Base-by-base conservation (phyloP, 2,797 vertebrate species). In the Benthosema pterotum region DNA sequence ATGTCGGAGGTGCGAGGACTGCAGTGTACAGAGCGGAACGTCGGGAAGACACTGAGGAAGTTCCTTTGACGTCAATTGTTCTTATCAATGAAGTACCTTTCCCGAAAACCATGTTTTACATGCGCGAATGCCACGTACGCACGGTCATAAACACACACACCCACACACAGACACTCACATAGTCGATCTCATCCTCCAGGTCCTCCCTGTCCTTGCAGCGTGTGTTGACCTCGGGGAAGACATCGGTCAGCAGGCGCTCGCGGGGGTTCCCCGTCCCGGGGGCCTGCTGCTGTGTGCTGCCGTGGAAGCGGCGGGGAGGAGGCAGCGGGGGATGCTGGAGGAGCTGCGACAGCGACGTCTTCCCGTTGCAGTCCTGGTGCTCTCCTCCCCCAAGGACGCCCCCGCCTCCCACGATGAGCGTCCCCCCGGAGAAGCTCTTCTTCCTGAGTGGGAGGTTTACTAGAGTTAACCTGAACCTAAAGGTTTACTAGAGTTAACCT, bases 121-220 rank as follows among this genome's bases (percentile, higher is more conserved):
- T n/a, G n/a, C n/a, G n/a, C n/a, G n/a, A n/a, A n/a, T n/a, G n/a
- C n/a, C 2, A 49, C 53, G 7, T 15, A 8, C 52, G 14, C 52
- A 6, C 7, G 57, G 12, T 0, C 7, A 22, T 4, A 3, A n/a
- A 14, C 32, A 7, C 52, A 25, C 52, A 6, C 8, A 59, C 18
- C 0, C 7, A 25, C 22, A 5, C 22, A 25, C 8, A 8, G 13
- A 17, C 13, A 93, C 96, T 94, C 86, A 99, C 97, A 2, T 98
- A 98, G 75, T 99, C 96, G 0, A 95, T 95, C 79, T 98, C 96
- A 48, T 98, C 96, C 14, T 98, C 97, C 51, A 97, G 93, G 67
- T 97, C 95, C 43, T 94, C 94, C 2, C 77, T 87, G 59, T 94
- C 94, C 61, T 94, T 94, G 78, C 89, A 93, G 63, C 94, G 92